phyloP scores from a whole-genome alignment of 2,888 invertebrate species.

The Thalpophila matura region DNA sequence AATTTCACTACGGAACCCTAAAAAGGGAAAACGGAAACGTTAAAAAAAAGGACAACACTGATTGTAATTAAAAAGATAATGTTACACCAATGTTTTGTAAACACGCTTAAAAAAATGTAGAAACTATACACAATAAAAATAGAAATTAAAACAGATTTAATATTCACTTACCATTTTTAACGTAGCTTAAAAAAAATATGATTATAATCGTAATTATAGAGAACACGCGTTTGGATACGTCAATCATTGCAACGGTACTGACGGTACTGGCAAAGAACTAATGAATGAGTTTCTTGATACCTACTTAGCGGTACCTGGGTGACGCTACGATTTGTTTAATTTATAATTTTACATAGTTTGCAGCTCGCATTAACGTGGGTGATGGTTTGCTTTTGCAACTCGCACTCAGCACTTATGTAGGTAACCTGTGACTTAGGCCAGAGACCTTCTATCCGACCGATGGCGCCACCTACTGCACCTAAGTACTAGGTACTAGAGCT shows the following conservation, averaged over 20 bases:
- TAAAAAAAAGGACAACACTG: too few relatives aligned
- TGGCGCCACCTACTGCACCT: too few relatives aligned
- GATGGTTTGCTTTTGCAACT: too few relatives aligned
- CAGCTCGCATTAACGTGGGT: too few relatives aligned
- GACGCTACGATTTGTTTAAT: slow-evolving; percentile 15
- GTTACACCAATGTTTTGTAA: neutral
- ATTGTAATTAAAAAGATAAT: neutral
- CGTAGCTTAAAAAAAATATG: slow-evolving; percentile 29
- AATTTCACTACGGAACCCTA: too few relatives aligned
- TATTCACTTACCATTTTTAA: slow-evolving; percentile 39
- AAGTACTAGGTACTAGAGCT: too few relatives aligned
- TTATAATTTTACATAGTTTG: too few relatives aligned
- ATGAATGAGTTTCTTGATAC: slow-evolving; percentile 25
- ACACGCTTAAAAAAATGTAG: neutral
- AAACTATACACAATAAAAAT: neutral
- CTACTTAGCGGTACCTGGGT: slow-evolving; percentile 20
- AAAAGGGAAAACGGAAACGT: too few relatives aligned
- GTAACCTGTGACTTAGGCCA: too few relatives aligned
- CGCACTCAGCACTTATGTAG: too few relatives aligned
- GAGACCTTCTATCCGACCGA: too few relatives aligned
- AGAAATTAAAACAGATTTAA: neutral
- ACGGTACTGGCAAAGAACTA: neutral
- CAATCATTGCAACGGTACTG: slow-evolving; percentile 28
- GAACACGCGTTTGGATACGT: slow-evolving; percentile 5
- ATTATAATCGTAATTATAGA: slow-evolving; percentile 17